Base-by-base conservation (phyloP, 2,797 vertebrate species). In the Muraenolepis orangiensis region DNA sequence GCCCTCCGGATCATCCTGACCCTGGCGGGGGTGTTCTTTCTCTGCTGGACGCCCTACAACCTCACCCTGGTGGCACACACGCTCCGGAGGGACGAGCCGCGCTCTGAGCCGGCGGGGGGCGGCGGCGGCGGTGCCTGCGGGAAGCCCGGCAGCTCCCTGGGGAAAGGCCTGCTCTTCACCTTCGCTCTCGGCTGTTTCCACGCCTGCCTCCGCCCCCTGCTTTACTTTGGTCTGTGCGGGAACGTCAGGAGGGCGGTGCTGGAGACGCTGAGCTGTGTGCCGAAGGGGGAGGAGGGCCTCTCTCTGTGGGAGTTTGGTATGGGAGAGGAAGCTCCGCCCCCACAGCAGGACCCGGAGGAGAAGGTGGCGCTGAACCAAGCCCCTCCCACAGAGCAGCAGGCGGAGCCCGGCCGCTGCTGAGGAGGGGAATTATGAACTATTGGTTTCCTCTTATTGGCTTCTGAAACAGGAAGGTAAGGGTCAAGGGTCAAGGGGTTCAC, bases 1-100 rank as follows among this genome's bases (percentile, higher is more conserved):
- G 87, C 91, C 70, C 8, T 93, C 67, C 67, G 80, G 32, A 67
- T 96, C 18, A 90, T 95, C 68, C 72, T 95, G 11, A 85, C 81
- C 2, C 83, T 95, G 30, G 93, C 94, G 7, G 76, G 30, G 8
- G 89, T 88, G 40, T 96, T 96, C 82, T 87, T 94, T 71, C 70
- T 96, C 77, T 94, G 92, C 84, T 98, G 96, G 96, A 85, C 87
- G 0, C 96, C 96, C 0, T 96, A 94, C 82, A 94, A 96, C 87
- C 75, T 96, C 76, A 87, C 90, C 7, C 80, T 95, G n/a, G 31
- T 95, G 0, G 66, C 90, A 10, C 93, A 94, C 82, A 95, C 88
- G 1, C 4, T 93, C 38, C 81, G 76, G 4, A 78, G 23, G 30
- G 42, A 1, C 30, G 30, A 11, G 13, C 10, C 5, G 28, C 66